Conservation (phyloP, 2,113 vertebrate species). For the Pitta sordida region DNA sequence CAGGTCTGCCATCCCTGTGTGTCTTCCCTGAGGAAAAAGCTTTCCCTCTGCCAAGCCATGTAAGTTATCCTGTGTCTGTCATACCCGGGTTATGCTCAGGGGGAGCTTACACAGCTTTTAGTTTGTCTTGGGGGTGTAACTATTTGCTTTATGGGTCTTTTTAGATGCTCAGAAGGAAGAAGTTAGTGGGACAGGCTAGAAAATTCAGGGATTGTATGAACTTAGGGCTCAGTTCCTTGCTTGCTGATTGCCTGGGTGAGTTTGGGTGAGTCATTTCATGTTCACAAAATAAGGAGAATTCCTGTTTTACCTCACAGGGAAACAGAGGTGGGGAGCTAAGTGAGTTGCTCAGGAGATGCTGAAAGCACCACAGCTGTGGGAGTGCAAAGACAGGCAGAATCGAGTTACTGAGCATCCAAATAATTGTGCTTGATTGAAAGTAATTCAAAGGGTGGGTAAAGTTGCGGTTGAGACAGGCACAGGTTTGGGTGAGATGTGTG, state of each 20-base stretch:
- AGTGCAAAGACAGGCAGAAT: not conserved
- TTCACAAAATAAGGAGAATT: not conserved
- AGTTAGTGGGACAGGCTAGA: not conserved
- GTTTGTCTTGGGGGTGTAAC: not conserved
- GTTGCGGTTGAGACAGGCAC: not conserved
- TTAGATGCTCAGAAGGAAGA: not conserved
- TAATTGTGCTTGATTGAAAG: not conserved
- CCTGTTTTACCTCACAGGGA: not conserved
- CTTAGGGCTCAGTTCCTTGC: not conserved
- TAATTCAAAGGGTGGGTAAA: not conserved
- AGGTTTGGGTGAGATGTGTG: not conserved
- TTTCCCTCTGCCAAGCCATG: conserved; percentile 57
- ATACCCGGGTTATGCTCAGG: not conserved
- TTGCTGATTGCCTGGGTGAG: not conserved
- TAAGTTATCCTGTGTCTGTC: conserved; percentile 25
- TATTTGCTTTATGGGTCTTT: rapidly evolving
- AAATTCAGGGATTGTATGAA: not conserved
- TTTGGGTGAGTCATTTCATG: not conserved
- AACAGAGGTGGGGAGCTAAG: not conserved
- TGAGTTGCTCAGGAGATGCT: not conserved
- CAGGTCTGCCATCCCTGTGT: conserved; percentile 53
- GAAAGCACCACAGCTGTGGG: not conserved
- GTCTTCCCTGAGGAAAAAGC: conserved; percentile 69
- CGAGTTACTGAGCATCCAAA: not conserved
- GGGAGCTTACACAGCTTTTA: not conserved